Evolutionary conservation across 2,888 invertebrate genomes (phyloP).

Genomic region (Tetrapedia diversipes): DNA sequence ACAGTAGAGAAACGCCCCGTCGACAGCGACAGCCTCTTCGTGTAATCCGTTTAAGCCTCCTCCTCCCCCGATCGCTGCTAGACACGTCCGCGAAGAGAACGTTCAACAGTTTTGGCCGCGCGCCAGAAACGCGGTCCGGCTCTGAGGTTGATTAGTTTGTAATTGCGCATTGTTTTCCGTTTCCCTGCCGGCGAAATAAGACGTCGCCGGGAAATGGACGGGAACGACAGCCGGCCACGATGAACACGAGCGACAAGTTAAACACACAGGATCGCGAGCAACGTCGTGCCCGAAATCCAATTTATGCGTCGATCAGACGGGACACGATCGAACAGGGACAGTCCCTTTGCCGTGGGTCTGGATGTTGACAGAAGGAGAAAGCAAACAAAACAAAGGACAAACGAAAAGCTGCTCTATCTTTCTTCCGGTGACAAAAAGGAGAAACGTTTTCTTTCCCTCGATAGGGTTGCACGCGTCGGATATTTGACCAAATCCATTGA

Average conservation of each 20-base stretch:
- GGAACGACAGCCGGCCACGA: background rate
- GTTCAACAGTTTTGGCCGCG: constrained; percentile 73
- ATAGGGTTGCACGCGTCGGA: background rate
- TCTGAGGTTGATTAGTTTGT: constrained; percentile 75
- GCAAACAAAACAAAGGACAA: background rate
- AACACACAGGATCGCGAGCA: background rate
- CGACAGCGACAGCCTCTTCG: constrained; percentile 26
- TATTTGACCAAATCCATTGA: background rate
- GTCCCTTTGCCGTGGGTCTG: background rate
- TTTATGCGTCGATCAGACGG: constrained; percentile 12
- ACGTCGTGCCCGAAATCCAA: constrained; percentile 8
- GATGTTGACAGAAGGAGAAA: constrained; percentile 2
- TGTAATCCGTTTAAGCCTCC: constrained; percentile 67
- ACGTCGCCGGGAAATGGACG: constrained; percentile 34
- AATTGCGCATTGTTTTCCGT: constrained; percentile 76
- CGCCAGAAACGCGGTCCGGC: constrained; percentile 67
- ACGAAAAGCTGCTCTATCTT: constrained; percentile 6
- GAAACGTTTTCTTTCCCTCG: constrained; percentile 1
- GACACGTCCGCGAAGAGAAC: constrained; percentile 50
- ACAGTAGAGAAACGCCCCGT: background rate
- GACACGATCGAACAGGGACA: constrained; percentile 10
- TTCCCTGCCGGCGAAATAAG: constrained; percentile 51
- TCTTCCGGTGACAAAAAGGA: background rate
- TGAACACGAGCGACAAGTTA: constrained; percentile 5
- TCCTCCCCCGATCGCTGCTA: constrained; percentile 59